phyloP scores from a whole-genome alignment of 92 coral and sea anemone species.

The Porites evermanni region DNA sequence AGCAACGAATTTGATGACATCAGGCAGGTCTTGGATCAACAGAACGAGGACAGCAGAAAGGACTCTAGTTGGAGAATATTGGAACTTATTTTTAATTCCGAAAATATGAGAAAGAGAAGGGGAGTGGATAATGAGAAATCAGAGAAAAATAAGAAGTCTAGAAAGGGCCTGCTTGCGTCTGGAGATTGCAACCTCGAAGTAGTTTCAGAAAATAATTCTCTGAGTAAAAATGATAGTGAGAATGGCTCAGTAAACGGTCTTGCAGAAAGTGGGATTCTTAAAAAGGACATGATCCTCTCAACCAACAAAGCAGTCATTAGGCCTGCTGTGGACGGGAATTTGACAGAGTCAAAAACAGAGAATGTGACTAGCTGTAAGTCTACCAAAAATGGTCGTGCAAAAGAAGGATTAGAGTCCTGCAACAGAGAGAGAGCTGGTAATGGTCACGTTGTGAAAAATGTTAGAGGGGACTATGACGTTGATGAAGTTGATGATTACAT shows the following conservation, averaged over 20 bases:
- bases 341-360: neutral
- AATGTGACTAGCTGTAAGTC: neutral
- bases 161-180: neutral
- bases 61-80: conserved; percentile 30
- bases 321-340: neutral
- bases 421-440: neutral
- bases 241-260: neutral
- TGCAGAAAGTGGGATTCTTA: neutral
- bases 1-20: conserved; percentile 50
- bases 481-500: neutral
- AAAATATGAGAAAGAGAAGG: conserved; percentile 10
- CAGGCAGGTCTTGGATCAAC: conserved; percentile 15
- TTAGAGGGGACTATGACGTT: neutral
- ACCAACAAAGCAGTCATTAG: neutral
- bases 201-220: neutral
- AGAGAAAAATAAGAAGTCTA: conserved; percentile 9
- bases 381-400: neutral
- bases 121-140: neutral
- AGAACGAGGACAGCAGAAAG: conserved; percentile 2
- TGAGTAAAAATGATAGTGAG: neutral
- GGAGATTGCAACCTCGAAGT: neutral
- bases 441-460: too few relatives aligned
- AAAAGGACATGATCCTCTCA: neutral
- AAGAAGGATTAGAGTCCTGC: neutral
- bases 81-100: conserved; percentile 42